Percentiles rank a stretch among this genome's conserved stretches.
phyloP scores from a whole-genome alignment of 2,888 invertebrate species.

The Acleris cristana region DNA sequence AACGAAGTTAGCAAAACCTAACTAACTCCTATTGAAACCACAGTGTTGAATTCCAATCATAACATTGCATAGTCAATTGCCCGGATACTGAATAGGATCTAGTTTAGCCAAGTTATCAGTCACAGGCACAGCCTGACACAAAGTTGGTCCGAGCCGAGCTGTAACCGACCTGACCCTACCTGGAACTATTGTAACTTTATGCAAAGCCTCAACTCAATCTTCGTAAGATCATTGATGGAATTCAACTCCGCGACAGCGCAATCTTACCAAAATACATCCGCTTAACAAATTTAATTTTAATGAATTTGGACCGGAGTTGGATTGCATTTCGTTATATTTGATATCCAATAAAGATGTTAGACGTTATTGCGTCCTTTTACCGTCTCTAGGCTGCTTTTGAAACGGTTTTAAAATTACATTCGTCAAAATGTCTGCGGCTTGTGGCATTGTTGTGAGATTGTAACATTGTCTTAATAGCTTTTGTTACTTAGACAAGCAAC shows the following conservation, averaged over 20 bases:
- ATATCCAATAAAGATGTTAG: constrained; percentile 8
- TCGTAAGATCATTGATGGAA: constrained; percentile 10
- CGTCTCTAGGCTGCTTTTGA: too few species aligned
- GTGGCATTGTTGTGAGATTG: too few species aligned
- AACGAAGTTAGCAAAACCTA: not conserved
- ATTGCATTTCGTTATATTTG: constrained; percentile 18
- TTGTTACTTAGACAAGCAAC: too few species aligned
- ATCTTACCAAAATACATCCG: constrained; percentile 17
- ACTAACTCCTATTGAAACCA: not conserved
- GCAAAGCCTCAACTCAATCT: constrained; percentile 22
- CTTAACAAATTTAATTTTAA: constrained; percentile 19
- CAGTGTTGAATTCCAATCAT: constrained; percentile 2
- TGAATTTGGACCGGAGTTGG: constrained; percentile 11
- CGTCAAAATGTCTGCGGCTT: too few species aligned
- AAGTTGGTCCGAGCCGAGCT: not conserved
- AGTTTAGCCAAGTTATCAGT: not conserved
- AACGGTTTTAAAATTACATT: too few species aligned
- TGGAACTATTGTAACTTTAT: constrained; percentile 23
- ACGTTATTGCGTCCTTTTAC: not conserved
- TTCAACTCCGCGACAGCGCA: constrained; percentile 2
- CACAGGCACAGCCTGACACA: not conserved
- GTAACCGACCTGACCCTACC: not conserved
- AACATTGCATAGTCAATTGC: constrained; percentile 4
- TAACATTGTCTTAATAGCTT: too few species aligned
- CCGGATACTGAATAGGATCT: not conserved